phyloP scores from a whole-genome alignment of 1,140 invertebrate species.

The Ceratina japonica region DNA sequence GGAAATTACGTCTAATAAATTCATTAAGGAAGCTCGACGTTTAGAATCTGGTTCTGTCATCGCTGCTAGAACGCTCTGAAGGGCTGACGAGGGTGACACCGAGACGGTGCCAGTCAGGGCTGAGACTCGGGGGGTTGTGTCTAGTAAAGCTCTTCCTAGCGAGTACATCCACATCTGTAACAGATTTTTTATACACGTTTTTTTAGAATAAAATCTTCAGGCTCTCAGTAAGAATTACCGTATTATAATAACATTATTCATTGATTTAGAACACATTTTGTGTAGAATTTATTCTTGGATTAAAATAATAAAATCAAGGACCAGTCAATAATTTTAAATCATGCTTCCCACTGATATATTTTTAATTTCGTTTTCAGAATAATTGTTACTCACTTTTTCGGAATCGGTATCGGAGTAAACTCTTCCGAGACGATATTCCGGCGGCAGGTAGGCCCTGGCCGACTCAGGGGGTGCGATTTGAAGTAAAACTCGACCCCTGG shows the following conservation, averaged over 20 bases:
- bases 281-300: no score
- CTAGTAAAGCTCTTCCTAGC: slow-evolving; percentile 80
- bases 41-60: slow-evolving; percentile 80
- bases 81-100: slow-evolving; percentile 78
- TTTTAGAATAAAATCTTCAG: not conserved
- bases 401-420: slow-evolving; percentile 81
- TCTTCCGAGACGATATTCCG: slow-evolving; percentile 80
- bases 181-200: slow-evolving; percentile 19
- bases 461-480: slow-evolving; percentile 78
- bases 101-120: slow-evolving; percentile 80
- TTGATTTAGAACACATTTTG: no score
- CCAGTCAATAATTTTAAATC: no score
- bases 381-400: slow-evolving; percentile 77
- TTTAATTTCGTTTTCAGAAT: not conserved
- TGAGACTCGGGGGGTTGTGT: slow-evolving; percentile 77
- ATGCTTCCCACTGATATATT: no score
- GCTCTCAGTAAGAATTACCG: no score
- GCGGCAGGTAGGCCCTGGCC: slow-evolving; percentile 80
- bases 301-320: no score
- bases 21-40: slow-evolving; percentile 81
- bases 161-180: slow-evolving; percentile 84
- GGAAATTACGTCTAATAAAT: slow-evolving; percentile 82
- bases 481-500: slow-evolving; percentile 79
- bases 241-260: no score
- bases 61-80: slow-evolving; percentile 80